Percentiles rank a stretch among this genome's conserved stretches.
Conservation (phyloP, 2,797 vertebrate species). For the Sebastes kiyomatsui region DNA sequence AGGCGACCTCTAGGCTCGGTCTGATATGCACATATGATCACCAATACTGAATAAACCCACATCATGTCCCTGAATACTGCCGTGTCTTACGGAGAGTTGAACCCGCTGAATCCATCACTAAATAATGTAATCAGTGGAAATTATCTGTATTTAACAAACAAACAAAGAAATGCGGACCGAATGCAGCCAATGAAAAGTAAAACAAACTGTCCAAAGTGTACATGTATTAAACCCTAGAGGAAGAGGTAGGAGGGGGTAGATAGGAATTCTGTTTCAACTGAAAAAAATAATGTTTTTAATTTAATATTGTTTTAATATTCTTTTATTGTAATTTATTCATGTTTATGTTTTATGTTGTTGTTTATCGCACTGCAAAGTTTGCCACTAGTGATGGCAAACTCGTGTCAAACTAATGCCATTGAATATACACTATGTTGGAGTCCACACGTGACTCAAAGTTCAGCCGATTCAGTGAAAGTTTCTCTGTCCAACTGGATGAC, state of each 20-base stretch:
- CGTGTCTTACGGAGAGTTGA: not conserved
- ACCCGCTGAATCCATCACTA: not conserved
- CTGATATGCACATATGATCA: constrained; percentile 32
- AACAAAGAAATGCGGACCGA: not conserved
- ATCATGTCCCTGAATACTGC: constrained; percentile 12
- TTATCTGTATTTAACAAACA: not conserved
- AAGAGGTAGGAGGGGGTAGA: not conserved
- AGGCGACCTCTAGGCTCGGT: constrained; percentile 33
- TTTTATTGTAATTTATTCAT: not conserved
- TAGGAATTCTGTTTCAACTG: not conserved
- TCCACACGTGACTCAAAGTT: constrained; percentile 19
- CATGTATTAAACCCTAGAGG: not conserved
- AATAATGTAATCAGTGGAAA: not conserved
- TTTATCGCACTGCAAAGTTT: not conserved
- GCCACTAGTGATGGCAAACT: not conserved
- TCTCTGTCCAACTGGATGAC: constrained; percentile 45
- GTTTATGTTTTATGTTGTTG: not conserved
- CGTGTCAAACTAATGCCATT: not conserved
- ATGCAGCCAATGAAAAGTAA: not conserved
- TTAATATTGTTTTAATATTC: not conserved
- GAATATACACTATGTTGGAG: not conserved
- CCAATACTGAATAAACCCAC: constrained; percentile 16
- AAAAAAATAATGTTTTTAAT: not conserved
- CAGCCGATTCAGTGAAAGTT: constrained; percentile 45
- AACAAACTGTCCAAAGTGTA: not conserved